phyloP scores from a whole-genome alignment of 2,888 invertebrate species.

The Megalurothrips usitatus region DNA sequence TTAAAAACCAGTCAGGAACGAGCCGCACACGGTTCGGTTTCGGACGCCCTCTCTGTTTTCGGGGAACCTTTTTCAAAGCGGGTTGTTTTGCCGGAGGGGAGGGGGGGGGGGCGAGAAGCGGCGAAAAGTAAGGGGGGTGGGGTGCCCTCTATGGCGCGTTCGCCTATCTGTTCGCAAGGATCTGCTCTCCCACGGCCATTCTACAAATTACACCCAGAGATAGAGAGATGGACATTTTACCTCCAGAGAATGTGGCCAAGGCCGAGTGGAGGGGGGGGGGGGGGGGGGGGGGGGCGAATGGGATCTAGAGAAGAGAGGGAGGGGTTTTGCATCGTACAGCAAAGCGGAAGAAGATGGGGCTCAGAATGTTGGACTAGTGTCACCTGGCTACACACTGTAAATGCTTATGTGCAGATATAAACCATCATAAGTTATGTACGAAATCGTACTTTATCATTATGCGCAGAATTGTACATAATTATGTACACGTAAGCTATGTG shows the following conservation, averaged over 20 bases:
- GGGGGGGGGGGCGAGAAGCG: neutral
- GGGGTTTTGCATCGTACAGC: neutral
- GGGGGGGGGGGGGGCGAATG: neutral
- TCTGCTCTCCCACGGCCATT: constrained; percentile 3
- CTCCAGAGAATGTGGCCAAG: neutral
- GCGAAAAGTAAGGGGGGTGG: neutral
- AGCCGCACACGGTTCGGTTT: too few species aligned
- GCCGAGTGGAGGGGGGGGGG: neutral
- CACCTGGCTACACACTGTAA: neutral
- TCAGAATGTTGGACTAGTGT: neutral
- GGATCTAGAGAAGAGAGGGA: neutral
- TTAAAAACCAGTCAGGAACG: too few species aligned
- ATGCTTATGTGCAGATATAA: too few species aligned
- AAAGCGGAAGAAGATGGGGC: neutral
- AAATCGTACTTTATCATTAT: too few species aligned
- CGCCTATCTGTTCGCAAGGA: neutral
- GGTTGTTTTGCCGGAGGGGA: neutral
- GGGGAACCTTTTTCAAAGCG: too few species aligned
- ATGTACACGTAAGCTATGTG: too few species aligned
- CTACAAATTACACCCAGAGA: constrained; percentile 18
- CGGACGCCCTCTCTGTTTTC: too few species aligned
- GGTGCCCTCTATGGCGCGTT: neutral
- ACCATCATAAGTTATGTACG: too few species aligned
- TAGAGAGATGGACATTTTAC: constrained; percentile 23
- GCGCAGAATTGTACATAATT: too few species aligned